Percentiles rank a stretch among this genome's conserved stretches.
phyloP scores from a whole-genome alignment of 2,797 vertebrate species.

The Hozukius guyotensis region DNA sequence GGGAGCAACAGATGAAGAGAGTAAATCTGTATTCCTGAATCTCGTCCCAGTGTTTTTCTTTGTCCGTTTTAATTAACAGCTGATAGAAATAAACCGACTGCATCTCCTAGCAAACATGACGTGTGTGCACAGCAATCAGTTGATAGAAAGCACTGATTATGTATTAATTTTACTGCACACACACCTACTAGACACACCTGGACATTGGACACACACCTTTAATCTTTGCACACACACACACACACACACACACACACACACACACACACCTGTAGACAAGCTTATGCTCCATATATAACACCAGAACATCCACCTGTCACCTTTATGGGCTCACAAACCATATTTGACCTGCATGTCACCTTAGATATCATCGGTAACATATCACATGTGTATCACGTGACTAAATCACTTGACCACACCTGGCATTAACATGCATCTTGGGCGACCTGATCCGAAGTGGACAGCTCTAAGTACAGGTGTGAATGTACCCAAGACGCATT shows the following conservation, averaged over 20 bases:
- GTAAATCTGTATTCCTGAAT: slow-evolving; percentile 63
- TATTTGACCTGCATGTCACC: neutral
- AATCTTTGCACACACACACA: neutral
- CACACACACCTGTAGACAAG: neutral
- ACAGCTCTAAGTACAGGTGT: too few relatives aligned
- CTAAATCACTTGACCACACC: neutral
- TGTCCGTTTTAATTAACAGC: slow-evolving; percentile 65
- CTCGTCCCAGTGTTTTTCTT: slow-evolving; percentile 56
- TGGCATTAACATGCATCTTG: too few relatives aligned
- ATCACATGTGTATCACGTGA: neutral
- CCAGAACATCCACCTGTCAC: neutral
- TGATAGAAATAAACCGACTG: slow-evolving; percentile 46
- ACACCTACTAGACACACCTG: neutral
- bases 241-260: neutral
- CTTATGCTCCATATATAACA: neutral
- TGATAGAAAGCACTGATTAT: neutral
- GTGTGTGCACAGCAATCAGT: neutral
- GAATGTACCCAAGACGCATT: too few relatives aligned
- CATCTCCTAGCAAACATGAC: slow-evolving; percentile 10
- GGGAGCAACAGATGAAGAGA: slow-evolving; percentile 53
- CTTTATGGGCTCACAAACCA: neutral
- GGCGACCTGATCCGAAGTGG: too few relatives aligned
- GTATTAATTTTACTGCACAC: neutral
- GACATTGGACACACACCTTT: neutral
- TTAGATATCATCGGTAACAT: neutral